Evolutionary conservation across 2,113 vertebrate genomes (phyloP).

Genomic region (Eptesicus fuscus): DNA sequence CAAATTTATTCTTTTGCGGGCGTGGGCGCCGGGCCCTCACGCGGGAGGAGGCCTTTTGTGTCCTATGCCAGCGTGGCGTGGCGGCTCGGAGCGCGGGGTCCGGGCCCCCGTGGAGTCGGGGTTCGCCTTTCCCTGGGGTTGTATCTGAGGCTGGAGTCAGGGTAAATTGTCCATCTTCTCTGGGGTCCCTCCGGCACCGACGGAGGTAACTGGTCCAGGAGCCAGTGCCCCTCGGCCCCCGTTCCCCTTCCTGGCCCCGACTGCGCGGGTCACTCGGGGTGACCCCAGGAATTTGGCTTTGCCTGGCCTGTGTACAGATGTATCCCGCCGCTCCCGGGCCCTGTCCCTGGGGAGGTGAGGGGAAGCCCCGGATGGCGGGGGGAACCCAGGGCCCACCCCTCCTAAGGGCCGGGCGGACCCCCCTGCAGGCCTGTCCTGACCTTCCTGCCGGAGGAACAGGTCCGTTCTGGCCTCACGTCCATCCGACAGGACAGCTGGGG

Average conservation of each 20-base stretch:
- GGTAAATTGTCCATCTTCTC: not conserved
- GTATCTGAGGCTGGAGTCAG: conserved; percentile 49
- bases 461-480: fast-evolving
- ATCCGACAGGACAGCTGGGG: not conserved
- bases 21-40: conserved; percentile 59
- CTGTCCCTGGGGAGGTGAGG: fast-evolving
- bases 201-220: fast-evolving
- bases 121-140: conserved; percentile 13
- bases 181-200: not conserved
- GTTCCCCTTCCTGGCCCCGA: fast-evolving
- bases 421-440: fast-evolving
- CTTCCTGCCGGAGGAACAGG: not conserved
- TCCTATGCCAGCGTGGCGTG: too few relatives aligned
- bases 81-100: conserved; percentile 46
- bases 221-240: fast-evolving
- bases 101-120: not conserved
- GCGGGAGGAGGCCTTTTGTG: too few relatives aligned
- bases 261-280: fast-evolving
- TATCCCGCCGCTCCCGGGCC: fast-evolving
- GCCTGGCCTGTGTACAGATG: not conserved
- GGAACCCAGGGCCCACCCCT: fast-evolving
- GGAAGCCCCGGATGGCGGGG: not conserved
- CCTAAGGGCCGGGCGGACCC: not conserved
- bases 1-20: conserved; percentile 87
- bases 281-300: not conserved